phyloP scores from a whole-genome alignment of 2,113 vertebrate genomes.

The human (Homo sapiens) region DNA sequence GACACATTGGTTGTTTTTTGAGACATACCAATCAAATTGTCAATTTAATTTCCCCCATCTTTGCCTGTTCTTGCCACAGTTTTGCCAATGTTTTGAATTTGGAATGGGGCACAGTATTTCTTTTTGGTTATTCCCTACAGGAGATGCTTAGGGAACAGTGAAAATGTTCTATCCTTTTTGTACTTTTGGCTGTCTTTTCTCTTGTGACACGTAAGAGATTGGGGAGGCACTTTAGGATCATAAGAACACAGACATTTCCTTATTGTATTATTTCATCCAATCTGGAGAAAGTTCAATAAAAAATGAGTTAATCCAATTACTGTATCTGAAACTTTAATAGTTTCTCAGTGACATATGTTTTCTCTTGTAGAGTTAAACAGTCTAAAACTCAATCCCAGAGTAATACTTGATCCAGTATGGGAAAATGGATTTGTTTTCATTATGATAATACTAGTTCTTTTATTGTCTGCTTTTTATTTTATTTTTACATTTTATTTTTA shows the following conservation, averaged over 20 bases:
- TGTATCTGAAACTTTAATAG: neutral
- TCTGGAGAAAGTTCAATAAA: slow-evolving; percentile 27
- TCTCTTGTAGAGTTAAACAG: slow-evolving; percentile 21
- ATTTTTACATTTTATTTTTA: neutral
- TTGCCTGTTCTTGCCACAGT: neutral
- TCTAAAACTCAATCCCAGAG: neutral
- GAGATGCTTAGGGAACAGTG: neutral
- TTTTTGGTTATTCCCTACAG: neutral
- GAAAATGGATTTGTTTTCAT: slow-evolving; percentile 44
- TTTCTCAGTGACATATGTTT: neutral
- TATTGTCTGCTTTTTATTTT: neutral
- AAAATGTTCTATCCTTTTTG: neutral
- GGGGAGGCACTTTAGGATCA: neutral
- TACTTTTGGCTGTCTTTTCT: neutral
- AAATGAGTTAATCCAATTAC: neutral
- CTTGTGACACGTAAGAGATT: neutral
- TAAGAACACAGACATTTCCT: neutral
- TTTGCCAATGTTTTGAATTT: slow-evolving; percentile 40
- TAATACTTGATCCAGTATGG: neutral
- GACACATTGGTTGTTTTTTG: neutral
- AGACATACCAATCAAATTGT: neutral
- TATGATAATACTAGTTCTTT: neutral
- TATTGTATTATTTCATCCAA: slow-evolving; percentile 24
- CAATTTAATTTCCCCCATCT: neutral
- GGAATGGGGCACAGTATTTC: neutral